phyloP scores from a whole-genome alignment of 2,113 vertebrate species.

The Podilymbus podiceps region DNA sequence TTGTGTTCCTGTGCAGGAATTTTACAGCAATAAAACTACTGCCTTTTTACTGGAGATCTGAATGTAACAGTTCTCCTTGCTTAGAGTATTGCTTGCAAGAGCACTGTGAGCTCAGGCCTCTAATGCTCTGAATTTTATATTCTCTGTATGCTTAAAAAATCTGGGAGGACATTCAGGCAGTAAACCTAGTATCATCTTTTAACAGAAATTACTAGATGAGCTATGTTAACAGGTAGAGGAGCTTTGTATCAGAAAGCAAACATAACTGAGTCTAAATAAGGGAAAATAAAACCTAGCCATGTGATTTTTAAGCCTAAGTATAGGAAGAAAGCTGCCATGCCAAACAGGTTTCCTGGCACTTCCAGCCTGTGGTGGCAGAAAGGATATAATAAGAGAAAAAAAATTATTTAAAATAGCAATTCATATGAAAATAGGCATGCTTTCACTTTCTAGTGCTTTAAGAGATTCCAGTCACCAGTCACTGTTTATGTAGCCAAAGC shows the following conservation, averaged over 20 bases:
- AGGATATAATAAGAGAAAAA: not conserved
- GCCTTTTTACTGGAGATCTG: not conserved
- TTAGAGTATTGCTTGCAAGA: not conserved
- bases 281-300: not conserved
- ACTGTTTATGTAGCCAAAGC: not conserved
- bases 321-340: not conserved
- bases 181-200: not conserved
- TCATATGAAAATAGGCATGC: not conserved
- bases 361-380: not conserved
- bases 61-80: fast-evolving
- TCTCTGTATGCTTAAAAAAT: not conserved
- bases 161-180: not conserved
- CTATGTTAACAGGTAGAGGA: not conserved
- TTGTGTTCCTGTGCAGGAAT: not conserved
- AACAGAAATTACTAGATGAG: not conserved
- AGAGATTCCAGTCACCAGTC: not conserved
- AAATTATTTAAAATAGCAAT: not conserved
- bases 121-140: not conserved
- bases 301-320: not conserved
- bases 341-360: not conserved
- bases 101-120: not conserved
- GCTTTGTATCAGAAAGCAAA: not conserved
- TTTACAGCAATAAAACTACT: not conserved
- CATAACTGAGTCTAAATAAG: not conserved
- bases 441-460: not conserved